Percentiles rank a stretch among this genome's conserved stretches.
Evolutionary conservation across 2,113 vertebrate species (phyloP).

Genomic region (Uria lomvia): DNA sequence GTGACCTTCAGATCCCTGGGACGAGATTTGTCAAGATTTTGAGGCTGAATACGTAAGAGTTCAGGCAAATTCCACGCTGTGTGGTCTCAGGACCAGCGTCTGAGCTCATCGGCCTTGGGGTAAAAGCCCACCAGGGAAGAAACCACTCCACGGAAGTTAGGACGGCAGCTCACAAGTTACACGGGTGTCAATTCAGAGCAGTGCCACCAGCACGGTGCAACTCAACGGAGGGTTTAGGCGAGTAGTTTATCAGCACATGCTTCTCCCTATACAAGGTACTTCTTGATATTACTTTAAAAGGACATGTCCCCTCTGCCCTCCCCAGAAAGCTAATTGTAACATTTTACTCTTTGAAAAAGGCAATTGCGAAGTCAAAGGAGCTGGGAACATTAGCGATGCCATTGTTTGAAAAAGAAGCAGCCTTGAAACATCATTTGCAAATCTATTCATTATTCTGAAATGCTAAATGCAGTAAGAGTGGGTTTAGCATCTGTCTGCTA

Average conservation of each 20-base stretch:
- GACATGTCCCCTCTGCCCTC: neutral
- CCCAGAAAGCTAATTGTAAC: neutral
- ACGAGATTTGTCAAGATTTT: neutral
- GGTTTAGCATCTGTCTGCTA: slow-evolving; percentile 62
- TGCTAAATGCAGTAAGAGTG: slow-evolving; percentile 30
- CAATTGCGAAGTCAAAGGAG: slow-evolving; percentile 42
- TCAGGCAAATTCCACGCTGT: neutral
- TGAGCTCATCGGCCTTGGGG: neutral
- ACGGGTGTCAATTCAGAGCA: neutral
- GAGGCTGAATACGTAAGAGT: neutral
- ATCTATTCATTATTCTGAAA: slow-evolving; percentile 70
- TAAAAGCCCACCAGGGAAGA: neutral
- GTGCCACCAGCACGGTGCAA: neutral
- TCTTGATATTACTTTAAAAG: neutral
- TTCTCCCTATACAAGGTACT: neutral
- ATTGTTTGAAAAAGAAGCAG: slow-evolving; percentile 60
- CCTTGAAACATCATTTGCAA: slow-evolving; percentile 62
- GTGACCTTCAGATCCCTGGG: neutral
- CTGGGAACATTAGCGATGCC: slow-evolving; percentile 57
- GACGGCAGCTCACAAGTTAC: neutral
- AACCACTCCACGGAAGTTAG: neutral
- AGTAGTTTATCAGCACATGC: neutral
- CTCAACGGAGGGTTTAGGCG: neutral
- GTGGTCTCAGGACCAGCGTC: neutral
- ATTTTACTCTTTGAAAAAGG: neutral